Base-by-base conservation (phyloP, 1,140 invertebrate species). In the Episyrphus balteatus region DNA sequence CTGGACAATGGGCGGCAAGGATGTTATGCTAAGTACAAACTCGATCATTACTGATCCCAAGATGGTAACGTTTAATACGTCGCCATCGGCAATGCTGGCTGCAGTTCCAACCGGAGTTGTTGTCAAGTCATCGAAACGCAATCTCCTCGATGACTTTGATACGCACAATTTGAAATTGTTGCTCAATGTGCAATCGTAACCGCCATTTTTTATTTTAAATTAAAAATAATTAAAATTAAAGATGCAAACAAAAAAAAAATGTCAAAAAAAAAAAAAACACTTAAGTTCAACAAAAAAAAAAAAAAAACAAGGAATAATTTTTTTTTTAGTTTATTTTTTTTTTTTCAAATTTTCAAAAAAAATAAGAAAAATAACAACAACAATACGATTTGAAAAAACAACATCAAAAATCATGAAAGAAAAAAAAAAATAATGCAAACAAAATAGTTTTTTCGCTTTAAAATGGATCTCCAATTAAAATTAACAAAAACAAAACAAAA, bases 121-220 rank as follows among this genome's bases (percentile, higher is more conserved):
- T 30, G 43, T 53, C n/a, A 55, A 61, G 45, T 62, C 66, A 42
- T 62, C 59, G 26, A 70, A 71, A 46, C 61, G 63, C 31, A 66
- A 63, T 52, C 52, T 66, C 10, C 50, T 66, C 26, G 63, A 66
- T 42, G 63, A 66, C 44, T 66, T 66, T 53, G 61, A 70, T 58
- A 62, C 72, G 54, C 69, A 72, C 54, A 73, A 73, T 58, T 59
- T 73, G 33, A 73, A 73, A 55, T 52, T 74, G 57, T 56, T 74
- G 60, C 61, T 74, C 43, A 74, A 74, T 50, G 71, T 75, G 62
- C 72, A 74, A 53, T 73, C 71, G 57, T 74, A 71, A 73, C 65
- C 52, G 36, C 36, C 13, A 37, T 17, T 14, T 17, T 37, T 37
- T n/a, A 5, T 5, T 17, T 26, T 26, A 26, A 26, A 26, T 26